phyloP scores from a whole-genome alignment of 2,113 vertebrate species.

The Sorex fumeus region DNA sequence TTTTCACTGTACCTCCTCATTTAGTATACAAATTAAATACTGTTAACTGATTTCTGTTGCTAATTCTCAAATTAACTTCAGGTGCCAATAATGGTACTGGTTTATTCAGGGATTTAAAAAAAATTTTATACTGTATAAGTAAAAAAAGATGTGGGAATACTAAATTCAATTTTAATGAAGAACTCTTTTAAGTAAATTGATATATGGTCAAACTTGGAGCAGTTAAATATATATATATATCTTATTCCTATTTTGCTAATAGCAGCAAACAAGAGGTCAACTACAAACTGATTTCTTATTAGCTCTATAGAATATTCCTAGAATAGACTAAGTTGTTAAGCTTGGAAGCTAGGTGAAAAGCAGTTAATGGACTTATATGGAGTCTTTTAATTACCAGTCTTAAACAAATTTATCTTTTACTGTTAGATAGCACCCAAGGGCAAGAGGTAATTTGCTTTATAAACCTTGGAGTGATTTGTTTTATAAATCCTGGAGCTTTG shows the following conservation, averaged over 20 bases:
- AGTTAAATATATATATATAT: background rate
- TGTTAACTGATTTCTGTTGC: background rate
- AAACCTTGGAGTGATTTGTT: conserved; percentile 75
- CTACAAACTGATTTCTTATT: conserved; percentile 65
- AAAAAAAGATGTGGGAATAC: conserved; percentile 46
- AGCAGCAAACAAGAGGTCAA: conserved; percentile 70
- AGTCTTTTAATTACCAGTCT: conserved; percentile 74
- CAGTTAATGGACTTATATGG: conserved; percentile 73
- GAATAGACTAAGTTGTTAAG: conserved; percentile 66
- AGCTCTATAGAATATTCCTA: conserved; percentile 59
- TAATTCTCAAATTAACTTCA: conserved; percentile 63
- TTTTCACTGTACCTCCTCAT: conserved; percentile 10
- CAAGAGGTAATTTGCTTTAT: conserved; percentile 82
- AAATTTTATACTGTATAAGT: conserved; percentile 34
- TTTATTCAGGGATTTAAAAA: conserved; percentile 1
- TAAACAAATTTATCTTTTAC: conserved; percentile 77
- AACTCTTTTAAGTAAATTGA: conserved; percentile 58
- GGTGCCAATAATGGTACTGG: conserved; percentile 38
- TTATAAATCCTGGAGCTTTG: conserved; percentile 75
- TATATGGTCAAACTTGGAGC: conserved; percentile 32
- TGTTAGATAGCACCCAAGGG: conserved; percentile 82
- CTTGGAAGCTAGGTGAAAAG: conserved; percentile 70
- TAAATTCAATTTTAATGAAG: conserved; percentile 56
- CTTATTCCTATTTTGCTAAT: conserved; percentile 59
- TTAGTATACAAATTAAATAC: conserved; percentile 50